Percentiles rank a stretch among this genome's conserved stretches.
phyloP scores from a whole-genome alignment of 2,113 vertebrate genomes.

The Romanogobio albipinnatus region DNA sequence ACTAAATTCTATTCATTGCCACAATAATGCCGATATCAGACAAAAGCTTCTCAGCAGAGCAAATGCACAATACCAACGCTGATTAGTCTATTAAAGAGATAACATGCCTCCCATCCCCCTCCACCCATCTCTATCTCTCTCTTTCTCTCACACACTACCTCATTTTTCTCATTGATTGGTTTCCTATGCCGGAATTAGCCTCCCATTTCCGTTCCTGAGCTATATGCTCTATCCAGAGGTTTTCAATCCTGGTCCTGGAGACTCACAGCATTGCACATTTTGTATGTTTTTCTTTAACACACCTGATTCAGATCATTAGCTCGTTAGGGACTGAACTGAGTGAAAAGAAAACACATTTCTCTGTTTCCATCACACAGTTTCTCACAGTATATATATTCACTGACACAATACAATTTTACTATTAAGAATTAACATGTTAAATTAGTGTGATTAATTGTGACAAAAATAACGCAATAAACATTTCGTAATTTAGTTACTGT shows the following conservation, averaged over 20 bases:
- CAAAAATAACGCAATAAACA: background rate
- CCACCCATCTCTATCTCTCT: constrained; percentile 28
- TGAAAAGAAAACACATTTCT: background rate
- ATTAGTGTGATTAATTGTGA: background rate
- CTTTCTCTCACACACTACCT: constrained; percentile 19
- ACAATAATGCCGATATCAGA: constrained; percentile 40
- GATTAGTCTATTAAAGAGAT: constrained; percentile 49
- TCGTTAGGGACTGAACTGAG: background rate
- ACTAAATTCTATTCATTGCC: constrained; percentile 7
- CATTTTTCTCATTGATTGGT: constrained; percentile 53
- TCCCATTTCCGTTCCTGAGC: constrained; percentile 40
- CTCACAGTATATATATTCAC: background rate
- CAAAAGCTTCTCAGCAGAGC: constrained; percentile 40
- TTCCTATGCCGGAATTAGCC: constrained; percentile 48
- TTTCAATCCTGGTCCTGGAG: constrained; percentile 18
- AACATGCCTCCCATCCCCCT: constrained; percentile 35
- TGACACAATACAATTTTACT: background rate
- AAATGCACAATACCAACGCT: constrained; percentile 37
- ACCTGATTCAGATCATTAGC: background rate
- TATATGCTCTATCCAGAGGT: background rate
- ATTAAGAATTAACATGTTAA: background rate
- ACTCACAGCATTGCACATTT: constrained; percentile 20
- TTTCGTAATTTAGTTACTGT: background rate
- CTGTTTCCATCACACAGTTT: too few relatives aligned
- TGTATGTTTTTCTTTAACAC: background rate